Evolutionary conservation across 1,140 invertebrate genomes (phyloP).

Genomic region (Contarinia nasturtii): DNA sequence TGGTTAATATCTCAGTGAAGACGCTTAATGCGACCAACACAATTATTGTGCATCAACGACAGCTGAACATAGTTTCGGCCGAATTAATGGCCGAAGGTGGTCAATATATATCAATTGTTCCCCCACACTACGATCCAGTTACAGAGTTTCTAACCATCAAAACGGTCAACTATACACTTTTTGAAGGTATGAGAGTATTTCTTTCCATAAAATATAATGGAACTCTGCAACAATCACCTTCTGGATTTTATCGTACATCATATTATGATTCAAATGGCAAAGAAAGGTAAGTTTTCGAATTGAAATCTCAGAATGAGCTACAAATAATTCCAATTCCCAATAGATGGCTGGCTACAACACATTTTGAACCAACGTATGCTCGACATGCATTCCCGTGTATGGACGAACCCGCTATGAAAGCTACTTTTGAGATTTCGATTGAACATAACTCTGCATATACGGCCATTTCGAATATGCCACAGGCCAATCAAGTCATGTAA

Average conservation of each 20-base stretch:
- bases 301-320: conserved; percentile 7
- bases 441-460: conserved; percentile 47
- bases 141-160: not conserved
- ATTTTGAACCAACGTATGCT: conserved; percentile 88
- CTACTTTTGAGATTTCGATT: conserved; percentile 61
- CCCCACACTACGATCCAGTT: not conserved
- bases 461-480: conserved; percentile 62
- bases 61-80: conserved; percentile 9
- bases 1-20: conserved; percentile 22
- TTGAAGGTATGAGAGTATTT: too few species aligned
- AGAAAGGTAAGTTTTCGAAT: too few species aligned
- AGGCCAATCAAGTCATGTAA: not conserved
- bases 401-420: conserved; percentile 88
- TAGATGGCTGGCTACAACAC: conserved; percentile 68
- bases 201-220: conserved; percentile 3
- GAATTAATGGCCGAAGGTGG: conserved; percentile 5
- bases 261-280: conserved; percentile 19
- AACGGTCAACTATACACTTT: too few species aligned
- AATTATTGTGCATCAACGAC: conserved; percentile 23
- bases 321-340: not conserved
- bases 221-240: too few species aligned
- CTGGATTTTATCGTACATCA: conserved; percentile 33
- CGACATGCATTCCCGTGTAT: conserved; percentile 85
- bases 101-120: not conserved
- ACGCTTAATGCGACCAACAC: conserved; percentile 10